Evolutionary conservation across 1,140 invertebrate species (phyloP), one percentile per base, ranked within the genome.

Genomic region (Ceratina calcarata): DNA sequence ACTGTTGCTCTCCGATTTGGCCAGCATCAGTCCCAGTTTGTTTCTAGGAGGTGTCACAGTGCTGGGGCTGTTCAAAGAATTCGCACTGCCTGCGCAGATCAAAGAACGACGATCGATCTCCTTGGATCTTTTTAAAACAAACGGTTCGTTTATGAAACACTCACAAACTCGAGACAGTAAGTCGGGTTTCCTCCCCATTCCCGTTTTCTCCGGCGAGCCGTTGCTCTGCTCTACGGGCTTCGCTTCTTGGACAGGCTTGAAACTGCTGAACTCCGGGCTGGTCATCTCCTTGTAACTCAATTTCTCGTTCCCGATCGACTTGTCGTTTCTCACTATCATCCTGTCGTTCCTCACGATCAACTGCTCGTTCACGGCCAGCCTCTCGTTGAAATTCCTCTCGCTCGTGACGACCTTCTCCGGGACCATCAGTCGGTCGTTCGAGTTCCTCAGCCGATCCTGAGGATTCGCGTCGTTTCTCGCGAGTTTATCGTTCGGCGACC

Each of bases 151-250:
- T 3, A 2, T 3, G 3, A 49, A 68, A 27, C 13, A 93, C 95
- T 94, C 90, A 95, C 95, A 93, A 94, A 95, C 91, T 95, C 95
- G 83, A 91, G 95, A 93, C 27, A 96, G 91, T 58, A 96, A 89
- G 92, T 96, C 95, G 0, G 95, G 95, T 83, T 94, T 91, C 88
- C 94, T 95, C 32, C 91, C 94, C 89, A 93, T 87, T 20, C 84
- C 83, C 55, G 78, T 90, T n/a, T 92, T 91, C 27, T 93, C 92
- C 0, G 86, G 81, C n/a, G 88, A 87, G 8, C 79, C 82, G 18
- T 73, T 67, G n/a, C 24, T 71, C 53, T 84, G 80, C 12, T 74
- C 81, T 12, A 88, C 86, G 0, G 86, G 67, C 27, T 89, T 92
- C 45, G 81, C 66, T 60, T 93, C 92, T 13, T 76, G 78, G 51